Percentiles rank a stretch among this genome's conserved stretches.
These are phyloP conservation scores for Parnassius mnemosyne DNA, from an alignment of 2,888 invertebrate species.

Conservation along the genomic window DNA sequence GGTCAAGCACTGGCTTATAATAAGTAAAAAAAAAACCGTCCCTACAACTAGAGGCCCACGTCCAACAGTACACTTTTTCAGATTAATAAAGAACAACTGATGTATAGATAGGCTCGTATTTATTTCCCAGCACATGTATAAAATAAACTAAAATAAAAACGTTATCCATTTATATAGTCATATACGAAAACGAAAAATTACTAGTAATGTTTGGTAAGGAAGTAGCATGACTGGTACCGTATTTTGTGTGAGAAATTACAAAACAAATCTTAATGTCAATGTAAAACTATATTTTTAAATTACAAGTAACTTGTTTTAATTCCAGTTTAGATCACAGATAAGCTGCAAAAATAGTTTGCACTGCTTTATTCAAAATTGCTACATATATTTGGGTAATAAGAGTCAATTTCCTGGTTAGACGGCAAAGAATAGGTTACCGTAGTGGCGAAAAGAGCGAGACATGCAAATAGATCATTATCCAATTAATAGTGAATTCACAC, in stretches of 20 bases:
- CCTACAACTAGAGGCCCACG: too few relatives aligned
- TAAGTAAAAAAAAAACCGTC: too few relatives aligned
- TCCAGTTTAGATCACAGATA: slow-evolving; percentile 12
- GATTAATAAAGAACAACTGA: too few relatives aligned
- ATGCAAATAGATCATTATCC: slow-evolving; percentile 27
- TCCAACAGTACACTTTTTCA: too few relatives aligned
- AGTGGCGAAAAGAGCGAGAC: slow-evolving; percentile 19
- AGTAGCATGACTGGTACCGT: neutral
- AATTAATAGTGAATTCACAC: slow-evolving; percentile 22
- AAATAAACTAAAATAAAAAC: too few relatives aligned
- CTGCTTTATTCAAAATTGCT: slow-evolving; percentile 23
- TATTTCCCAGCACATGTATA: too few relatives aligned
- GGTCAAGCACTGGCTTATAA: too few relatives aligned
- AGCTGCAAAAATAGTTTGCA: slow-evolving; percentile 20
- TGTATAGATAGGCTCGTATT: too few relatives aligned
- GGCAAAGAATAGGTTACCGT: slow-evolving; percentile 6
- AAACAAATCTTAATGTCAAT: slow-evolving; percentile 21
- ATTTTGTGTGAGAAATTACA: slow-evolving; percentile 24
- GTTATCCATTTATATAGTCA: too few relatives aligned
- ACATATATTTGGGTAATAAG: slow-evolving; percentile 30
- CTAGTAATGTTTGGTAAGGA: neutral
- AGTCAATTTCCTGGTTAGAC: slow-evolving; percentile 34
- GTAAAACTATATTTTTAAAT: slow-evolving; percentile 25
- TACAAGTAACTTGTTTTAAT: slow-evolving; percentile 12
- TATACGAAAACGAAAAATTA: too few relatives aligned